phyloP scores from a whole-genome alignment of 2,797 vertebrate genomes.

The Chelon labrosus region DNA sequence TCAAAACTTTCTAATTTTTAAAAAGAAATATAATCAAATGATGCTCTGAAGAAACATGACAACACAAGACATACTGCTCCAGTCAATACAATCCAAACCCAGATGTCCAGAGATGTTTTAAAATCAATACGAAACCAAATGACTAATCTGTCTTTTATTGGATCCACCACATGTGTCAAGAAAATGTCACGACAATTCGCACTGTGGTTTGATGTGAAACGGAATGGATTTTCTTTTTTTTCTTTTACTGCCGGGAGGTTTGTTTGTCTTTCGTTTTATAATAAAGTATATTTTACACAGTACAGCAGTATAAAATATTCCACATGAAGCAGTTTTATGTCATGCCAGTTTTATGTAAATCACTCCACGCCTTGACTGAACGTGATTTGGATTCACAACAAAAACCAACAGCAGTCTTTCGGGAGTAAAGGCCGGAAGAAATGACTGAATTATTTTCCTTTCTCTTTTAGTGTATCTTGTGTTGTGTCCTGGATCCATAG shows the following conservation, averaged over 20 bases:
- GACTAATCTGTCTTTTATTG: constrained; percentile 36
- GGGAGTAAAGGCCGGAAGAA: background rate
- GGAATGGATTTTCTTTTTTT: background rate
- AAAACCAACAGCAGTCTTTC: background rate
- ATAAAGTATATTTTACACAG: background rate
- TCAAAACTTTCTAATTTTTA: background rate
- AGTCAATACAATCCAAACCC: constrained; percentile 26
- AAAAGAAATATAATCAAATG: background rate
- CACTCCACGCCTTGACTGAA: background rate
- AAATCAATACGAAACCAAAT: constrained; percentile 56
- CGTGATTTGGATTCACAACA: background rate
- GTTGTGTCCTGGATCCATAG: constrained; percentile 7
- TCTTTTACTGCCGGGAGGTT: background rate
- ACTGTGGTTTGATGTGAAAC: constrained; percentile 7
- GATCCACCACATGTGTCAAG: constrained; percentile 36
- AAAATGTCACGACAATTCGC: constrained; percentile 43
- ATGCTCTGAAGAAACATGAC: background rate
- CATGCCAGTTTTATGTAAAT: background rate
- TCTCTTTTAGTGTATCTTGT: background rate
- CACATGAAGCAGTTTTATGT: background rate
- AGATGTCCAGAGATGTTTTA: constrained; percentile 7
- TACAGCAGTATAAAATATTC: background rate
- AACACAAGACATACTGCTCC: background rate
- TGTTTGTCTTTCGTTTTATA: background rate
- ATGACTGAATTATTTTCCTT: background rate